Base-by-base conservation (phyloP, 2,113 vertebrate genomes). In the Odobenus rosmarus region DNA sequence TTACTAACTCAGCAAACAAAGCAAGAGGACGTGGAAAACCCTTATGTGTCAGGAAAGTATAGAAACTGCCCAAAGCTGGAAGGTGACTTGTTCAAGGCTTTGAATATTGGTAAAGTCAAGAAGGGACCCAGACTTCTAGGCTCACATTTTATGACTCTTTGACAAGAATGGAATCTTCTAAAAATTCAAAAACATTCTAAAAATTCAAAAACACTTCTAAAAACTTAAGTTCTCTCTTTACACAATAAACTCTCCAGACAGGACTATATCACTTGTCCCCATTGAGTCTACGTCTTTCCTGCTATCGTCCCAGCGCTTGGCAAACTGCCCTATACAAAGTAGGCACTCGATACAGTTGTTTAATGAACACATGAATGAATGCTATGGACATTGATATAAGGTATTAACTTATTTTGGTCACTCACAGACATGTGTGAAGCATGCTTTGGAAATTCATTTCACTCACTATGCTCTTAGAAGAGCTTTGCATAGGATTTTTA, bases 1-100 rank as follows among this genome's bases (percentile, higher is more conserved):
- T 69, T 94, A 71, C 83, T 84, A 53, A 72, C 33, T 93, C 83
- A 84, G 74, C 80, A 96, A 92, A 90, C 62, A 90, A 92, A 95
- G 23, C 0, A 2, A 85, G 55, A 88, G 33, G 46, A 90, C 84
- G 62, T 31, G 28, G 46, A 67, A 82, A 94, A 84, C 74, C 16
- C 49, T 89, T 92, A 51, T 23, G 67, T 84, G 33, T 95, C 80
- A 95, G 84, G 42, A 82, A 88, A 87, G 51, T 39, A 69, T 1
- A 1, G 53, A 92, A 90, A 79, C 69, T 57, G 39, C 69, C 88
- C 76, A 55, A 57, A 94, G 93, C 49, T 26, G 31, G 51, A 80
- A 84, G 77, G 49, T 86, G 69, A 96, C 90, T 81, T 83, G 69
- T 72, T 95, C 33, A 80, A 87, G 62, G 62, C 67, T 19, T 62